phyloP scores from a whole-genome alignment of 2,113 vertebrate species.

The Petaurus breviceps region DNA sequence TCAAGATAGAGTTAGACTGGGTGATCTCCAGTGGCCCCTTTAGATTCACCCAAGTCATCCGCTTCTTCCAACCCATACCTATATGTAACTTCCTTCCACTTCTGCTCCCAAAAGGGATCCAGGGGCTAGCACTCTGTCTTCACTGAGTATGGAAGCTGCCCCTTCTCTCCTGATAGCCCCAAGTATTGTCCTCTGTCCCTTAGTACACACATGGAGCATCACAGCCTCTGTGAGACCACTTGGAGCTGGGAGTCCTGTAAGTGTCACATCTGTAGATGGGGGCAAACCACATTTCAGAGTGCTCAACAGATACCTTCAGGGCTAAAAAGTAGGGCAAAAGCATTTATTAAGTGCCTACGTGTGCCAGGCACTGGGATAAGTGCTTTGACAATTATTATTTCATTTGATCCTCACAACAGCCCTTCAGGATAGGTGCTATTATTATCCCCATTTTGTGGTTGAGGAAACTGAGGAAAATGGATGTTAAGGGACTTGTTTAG shows the following conservation, averaged over 20 bases:
- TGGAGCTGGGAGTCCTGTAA: neutral
- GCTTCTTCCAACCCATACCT: neutral
- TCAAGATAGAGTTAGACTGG: no score
- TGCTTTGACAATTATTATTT: neutral
- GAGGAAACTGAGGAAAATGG: neutral
- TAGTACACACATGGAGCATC: no score
- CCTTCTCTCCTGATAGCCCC: neutral
- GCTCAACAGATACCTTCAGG: constrained; percentile 10
- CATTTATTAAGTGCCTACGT: neutral
- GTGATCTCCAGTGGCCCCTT: no score
- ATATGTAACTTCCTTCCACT: neutral
- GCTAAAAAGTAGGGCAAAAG: constrained; percentile 15
- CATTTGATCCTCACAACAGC: neutral
- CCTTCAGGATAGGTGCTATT: neutral
- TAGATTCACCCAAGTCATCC: neutral
- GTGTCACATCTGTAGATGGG: neutral
- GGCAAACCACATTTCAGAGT: neutral
- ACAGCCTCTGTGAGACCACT: neutral
- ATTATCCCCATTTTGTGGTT: neutral
- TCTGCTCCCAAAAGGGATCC: neutral
- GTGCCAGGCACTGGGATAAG: neutral
- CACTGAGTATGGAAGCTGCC: neutral
- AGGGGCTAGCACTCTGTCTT: neutral
- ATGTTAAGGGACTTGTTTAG: neutral
- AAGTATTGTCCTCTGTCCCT: no score